Evolutionary conservation across 2,113 vertebrate species (phyloP).

Genomic region (Phainopepla nitens): DNA sequence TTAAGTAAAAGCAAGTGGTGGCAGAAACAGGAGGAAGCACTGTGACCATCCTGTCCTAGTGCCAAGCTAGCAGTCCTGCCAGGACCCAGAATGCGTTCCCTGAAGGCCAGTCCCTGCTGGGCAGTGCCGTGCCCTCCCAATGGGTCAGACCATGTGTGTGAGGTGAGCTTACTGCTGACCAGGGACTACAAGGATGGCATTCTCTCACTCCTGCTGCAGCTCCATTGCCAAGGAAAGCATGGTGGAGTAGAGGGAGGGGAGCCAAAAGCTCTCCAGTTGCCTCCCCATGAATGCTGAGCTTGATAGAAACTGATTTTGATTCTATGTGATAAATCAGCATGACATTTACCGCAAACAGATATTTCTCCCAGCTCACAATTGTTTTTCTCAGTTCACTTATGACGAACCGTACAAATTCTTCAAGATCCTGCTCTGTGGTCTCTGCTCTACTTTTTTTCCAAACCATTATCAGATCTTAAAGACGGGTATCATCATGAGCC

Average conservation of each 20-base stretch:
- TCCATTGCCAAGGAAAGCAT: neutral
- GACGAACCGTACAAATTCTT: rapidly evolving
- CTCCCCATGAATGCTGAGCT: rapidly evolving
- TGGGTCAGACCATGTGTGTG: rapidly evolving
- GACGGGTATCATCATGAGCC: neutral
- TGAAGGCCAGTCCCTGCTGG: rapidly evolving
- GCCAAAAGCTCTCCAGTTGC: neutral
- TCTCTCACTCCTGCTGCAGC: neutral
- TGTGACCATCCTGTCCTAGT: neutral
- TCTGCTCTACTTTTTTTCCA: neutral
- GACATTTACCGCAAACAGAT: neutral
- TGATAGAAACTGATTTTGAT: neutral
- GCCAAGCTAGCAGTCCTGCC: neutral
- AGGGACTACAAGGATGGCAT: neutral
- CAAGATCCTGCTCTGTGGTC: neutral
- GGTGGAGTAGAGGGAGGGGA: neutral
- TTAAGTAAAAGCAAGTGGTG: neutral
- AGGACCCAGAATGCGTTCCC: neutral
- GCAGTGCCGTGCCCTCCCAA: rapidly evolving
- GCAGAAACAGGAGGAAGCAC: neutral
- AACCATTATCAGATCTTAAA: neutral
- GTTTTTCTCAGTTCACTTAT: neutral
- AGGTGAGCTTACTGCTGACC: neutral
- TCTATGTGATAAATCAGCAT: neutral
- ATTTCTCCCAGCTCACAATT: neutral